Percentiles rank a stretch among this genome's conserved stretches.
Evolutionary conservation across 1,140 invertebrate genomes (phyloP).

Genomic region (Zaprionus taronus): DNA sequence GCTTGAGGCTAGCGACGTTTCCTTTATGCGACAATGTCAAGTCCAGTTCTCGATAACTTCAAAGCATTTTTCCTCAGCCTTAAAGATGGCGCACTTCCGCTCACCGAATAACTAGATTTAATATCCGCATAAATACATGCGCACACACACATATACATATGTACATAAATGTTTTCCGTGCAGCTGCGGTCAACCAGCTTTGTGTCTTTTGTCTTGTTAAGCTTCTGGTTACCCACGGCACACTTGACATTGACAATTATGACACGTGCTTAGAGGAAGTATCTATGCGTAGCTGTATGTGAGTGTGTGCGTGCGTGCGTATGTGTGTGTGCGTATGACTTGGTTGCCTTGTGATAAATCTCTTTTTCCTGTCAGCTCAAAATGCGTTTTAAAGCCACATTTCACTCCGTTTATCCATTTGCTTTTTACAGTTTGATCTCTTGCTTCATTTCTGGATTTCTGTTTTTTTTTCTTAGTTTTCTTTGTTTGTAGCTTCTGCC

Average conservation of each 20-base stretch:
- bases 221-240: constrained; percentile 26
- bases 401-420: background rate
- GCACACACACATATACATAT: background rate
- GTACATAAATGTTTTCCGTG: constrained; percentile 7
- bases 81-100: constrained; percentile 62
- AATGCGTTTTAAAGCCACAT: constrained; percentile 28
- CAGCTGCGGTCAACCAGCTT: constrained; percentile 30
- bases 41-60: constrained; percentile 38
- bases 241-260: constrained; percentile 74
- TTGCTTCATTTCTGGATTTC: background rate
- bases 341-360: constrained; percentile 27
- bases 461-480: background rate
- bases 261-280: constrained; percentile 59
- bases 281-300: constrained; percentile 27
- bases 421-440: background rate
- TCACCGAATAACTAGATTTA: constrained; percentile 43
- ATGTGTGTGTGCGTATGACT: constrained; percentile 2
- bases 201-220: constrained; percentile 17
- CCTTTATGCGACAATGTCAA: constrained; percentile 76
- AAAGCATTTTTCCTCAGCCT: constrained; percentile 25
- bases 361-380: constrained; percentile 27
- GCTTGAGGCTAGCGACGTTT: constrained; percentile 67
- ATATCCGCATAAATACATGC: constrained; percentile 34
- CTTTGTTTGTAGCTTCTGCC: background rate
- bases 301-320: background rate